phyloP scores from a whole-genome alignment of 2,113 vertebrate species.

The human region GRCh38 chr5:116179001-116179500 shows the following conservation, averaged over 20 bases:
- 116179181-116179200: background rate
- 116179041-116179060: background rate
- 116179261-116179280: background rate
- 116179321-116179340: background rate
- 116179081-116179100: background rate
- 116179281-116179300: background rate
- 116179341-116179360: background rate
- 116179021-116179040: background rate
- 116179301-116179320: constrained; percentile 1
- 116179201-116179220: background rate
- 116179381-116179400: background rate
- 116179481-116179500: background rate
- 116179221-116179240: background rate
- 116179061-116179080: background rate
- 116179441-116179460: background rate
- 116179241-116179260: background rate
- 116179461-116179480: background rate
- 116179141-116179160: background rate
- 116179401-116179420: background rate
- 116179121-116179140: background rate
- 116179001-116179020: background rate
- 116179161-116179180: constrained; percentile 7
- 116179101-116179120: background rate
- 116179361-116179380: background rate
- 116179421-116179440: background rate